Conservation (phyloP, 2,113 vertebrate species). For the Odocoileus hemionus region DNA sequence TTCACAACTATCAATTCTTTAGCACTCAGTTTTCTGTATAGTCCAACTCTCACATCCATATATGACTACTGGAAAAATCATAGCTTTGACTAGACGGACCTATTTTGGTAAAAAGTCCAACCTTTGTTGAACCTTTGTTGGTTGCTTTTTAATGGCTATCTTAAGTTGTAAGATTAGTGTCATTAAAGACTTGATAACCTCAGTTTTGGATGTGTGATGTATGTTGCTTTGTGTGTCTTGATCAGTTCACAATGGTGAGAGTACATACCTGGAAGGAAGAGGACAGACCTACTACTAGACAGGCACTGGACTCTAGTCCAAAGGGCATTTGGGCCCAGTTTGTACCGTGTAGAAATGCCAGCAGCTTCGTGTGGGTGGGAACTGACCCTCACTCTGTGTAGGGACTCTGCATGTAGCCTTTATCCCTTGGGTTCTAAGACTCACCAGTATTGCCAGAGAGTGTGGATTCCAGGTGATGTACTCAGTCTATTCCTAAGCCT, state of each 20-base stretch:
- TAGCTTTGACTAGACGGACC: neutral
- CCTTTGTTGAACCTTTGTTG: neutral
- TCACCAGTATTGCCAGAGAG: neutral
- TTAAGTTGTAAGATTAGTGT: neutral
- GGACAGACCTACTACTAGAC: neutral
- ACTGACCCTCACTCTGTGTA: neutral
- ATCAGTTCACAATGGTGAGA: neutral
- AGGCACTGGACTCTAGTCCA: neutral
- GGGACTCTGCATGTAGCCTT: neutral
- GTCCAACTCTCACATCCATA: neutral
- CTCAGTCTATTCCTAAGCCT: neutral
- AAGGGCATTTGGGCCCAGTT: too few relatives aligned
- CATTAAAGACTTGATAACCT: neutral
- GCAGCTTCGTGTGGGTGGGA: neutral
- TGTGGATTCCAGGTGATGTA: neutral
- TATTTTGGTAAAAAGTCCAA: neutral
- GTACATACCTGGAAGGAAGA: neutral
- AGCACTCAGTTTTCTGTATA: neutral
- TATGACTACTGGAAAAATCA: neutral
- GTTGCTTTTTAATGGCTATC: neutral
- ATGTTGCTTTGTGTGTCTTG: neutral
- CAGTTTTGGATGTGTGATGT: neutral
- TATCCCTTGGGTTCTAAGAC: neutral
- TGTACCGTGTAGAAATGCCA: neutral
- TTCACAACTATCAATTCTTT: neutral